These are phyloP conservation scores for Acronicta alni DNA, from an alignment of 2,888 invertebrate genomes.

Conservation along the genomic window DNA sequence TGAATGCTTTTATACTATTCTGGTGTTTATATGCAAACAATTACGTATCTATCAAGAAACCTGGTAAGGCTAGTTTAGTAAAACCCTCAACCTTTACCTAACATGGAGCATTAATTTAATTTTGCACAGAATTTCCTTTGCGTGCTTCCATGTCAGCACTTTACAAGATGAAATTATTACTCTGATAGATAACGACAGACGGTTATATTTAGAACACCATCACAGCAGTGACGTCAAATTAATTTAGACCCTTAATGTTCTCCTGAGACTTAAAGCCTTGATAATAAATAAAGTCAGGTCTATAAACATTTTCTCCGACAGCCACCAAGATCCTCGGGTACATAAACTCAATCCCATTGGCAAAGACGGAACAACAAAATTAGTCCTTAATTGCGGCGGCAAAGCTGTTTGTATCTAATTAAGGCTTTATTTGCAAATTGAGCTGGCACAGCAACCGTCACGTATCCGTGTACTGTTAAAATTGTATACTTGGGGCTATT, in stretches of 20 bases:
- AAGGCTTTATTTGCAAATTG: constrained; percentile 60
- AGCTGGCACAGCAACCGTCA: constrained; percentile 25
- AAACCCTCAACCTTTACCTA: constrained; percentile 15
- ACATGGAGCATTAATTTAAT: constrained; percentile 37
- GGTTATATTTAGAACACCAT: constrained; percentile 13
- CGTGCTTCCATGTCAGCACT: constrained; percentile 31
- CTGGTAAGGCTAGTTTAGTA: constrained; percentile 21
- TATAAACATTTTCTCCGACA: constrained; percentile 24
- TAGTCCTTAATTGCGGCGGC: constrained; percentile 58
- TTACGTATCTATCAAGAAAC: too few species aligned
- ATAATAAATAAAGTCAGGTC: constrained; percentile 13
- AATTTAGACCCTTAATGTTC: constrained; percentile 10
- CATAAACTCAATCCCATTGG: constrained; percentile 5
- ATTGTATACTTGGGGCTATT: constrained; percentile 16
- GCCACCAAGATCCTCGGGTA: constrained; percentile 26
- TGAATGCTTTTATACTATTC: too few species aligned
- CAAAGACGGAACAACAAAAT: constrained; percentile 52
- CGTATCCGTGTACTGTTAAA: not conserved
- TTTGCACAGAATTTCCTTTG: constrained; percentile 39
- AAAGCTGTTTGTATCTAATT: constrained; percentile 65
- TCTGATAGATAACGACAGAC: constrained; percentile 26
- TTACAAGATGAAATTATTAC: constrained; percentile 37
- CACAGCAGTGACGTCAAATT: constrained; percentile 15
- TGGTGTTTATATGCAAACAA: too few species aligned
- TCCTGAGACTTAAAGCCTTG: constrained; percentile 8